Percentiles rank a stretch among this genome's conserved stretches.
Evolutionary conservation across 2,797 vertebrate species (phyloP).

Genomic region (Sus cebifrons): DNA sequence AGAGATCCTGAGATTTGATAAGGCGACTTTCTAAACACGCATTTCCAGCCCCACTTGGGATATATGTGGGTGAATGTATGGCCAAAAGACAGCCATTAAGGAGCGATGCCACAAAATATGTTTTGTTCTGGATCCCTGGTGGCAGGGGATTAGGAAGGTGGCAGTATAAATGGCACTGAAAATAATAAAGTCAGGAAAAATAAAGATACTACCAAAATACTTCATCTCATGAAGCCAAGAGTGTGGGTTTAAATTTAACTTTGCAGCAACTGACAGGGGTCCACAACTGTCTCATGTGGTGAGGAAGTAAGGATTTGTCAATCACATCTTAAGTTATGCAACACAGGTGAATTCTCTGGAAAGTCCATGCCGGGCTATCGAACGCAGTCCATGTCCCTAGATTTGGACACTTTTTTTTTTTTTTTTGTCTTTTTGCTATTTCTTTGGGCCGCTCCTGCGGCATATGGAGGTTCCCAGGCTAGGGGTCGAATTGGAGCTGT

Average conservation of each 20-base stretch:
- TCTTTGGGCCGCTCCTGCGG: no score
- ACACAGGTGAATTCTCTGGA: background rate
- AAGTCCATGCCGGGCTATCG: background rate
- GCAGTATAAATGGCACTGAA: background rate
- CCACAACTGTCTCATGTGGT: background rate
- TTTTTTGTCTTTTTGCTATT: no score
- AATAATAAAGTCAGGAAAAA: slow-evolving; percentile 11
- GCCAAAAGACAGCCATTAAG: background rate
- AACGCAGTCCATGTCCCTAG: background rate
- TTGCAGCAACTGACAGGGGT: background rate
- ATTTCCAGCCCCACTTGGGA: background rate
- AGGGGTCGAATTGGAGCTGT: no score
- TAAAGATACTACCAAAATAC: slow-evolving; percentile 12
- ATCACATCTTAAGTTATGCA: background rate
- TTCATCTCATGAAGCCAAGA: background rate
- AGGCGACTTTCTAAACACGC: background rate
- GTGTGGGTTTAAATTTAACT: background rate
- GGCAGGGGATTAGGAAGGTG: background rate
- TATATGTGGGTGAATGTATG: background rate
- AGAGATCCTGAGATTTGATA: background rate
- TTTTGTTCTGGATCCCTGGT: background rate
- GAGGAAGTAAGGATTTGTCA: slow-evolving; percentile 14
- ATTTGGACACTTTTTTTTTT: background rate
- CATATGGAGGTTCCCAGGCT: no score
- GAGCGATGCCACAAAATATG: background rate